phyloP scores from a whole-genome alignment of 2,888 invertebrate species.

The Dorcus parallelipipedus region DNA sequence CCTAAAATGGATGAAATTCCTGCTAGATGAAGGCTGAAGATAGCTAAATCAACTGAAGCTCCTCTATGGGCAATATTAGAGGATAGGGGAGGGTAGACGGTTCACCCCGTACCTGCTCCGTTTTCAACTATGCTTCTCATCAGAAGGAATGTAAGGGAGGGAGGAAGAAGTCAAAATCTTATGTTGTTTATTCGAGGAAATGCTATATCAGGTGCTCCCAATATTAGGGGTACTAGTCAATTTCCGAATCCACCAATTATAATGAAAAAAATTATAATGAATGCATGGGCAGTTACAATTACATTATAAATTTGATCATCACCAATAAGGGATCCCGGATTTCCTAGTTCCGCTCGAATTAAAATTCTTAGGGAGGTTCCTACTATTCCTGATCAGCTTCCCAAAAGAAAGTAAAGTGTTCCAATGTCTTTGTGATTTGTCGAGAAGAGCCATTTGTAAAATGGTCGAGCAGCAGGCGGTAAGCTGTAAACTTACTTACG shows the following conservation, averaged over 20 bases:
- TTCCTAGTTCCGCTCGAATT: too few species aligned
- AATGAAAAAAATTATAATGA: slow-evolving; percentile 74
- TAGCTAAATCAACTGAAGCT: slow-evolving; percentile 69
- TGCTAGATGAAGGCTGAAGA: slow-evolving; percentile 59
- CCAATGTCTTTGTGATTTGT: too few species aligned
- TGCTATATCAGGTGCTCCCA: slow-evolving; percentile 76
- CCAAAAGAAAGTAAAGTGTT: too few species aligned
- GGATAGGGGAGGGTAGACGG: slow-evolving; percentile 46
- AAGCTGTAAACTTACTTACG: slow-evolving; percentile 44
- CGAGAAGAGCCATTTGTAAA: too few species aligned
- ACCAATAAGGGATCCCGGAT: too few species aligned
- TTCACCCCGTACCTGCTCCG: too few species aligned
- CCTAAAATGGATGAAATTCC: too few species aligned
- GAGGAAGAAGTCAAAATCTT: slow-evolving; percentile 77
- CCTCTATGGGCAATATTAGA: slow-evolving; percentile 62
- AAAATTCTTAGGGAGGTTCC: too few species aligned
- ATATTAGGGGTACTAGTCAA: not conserved
- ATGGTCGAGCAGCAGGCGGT: slow-evolving; percentile 51
- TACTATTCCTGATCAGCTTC: slow-evolving; percentile 54
- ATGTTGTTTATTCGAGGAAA: slow-evolving; percentile 83
- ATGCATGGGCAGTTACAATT: slow-evolving; percentile 49
- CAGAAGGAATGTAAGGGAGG: slow-evolving; percentile 29
- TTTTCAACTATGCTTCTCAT: not conserved
- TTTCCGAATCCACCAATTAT: slow-evolving; percentile 66
- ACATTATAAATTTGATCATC: too few species aligned